A percentile compares a stretch with the other conserved stretches of the same genome.
Evolutionary conservation across 92 coral and sea anemone species (phyloP).

Genomic region (Umimayanthus kanabou): DNA sequence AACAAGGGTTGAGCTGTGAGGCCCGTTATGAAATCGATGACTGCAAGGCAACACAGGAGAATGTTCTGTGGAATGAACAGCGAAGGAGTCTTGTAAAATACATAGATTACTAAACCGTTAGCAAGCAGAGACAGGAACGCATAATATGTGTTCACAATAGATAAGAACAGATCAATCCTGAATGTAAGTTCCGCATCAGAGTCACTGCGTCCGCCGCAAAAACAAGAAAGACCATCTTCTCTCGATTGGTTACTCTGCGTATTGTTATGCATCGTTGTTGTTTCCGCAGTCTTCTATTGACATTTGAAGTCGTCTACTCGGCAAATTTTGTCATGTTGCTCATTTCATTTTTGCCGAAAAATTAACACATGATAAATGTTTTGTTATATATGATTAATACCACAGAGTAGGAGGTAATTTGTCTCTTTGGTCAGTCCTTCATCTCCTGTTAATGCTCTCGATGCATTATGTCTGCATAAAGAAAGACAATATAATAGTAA

Average conservation of each 20-base stretch:
- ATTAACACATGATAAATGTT: neutral
- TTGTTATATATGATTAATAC: too few relatives aligned
- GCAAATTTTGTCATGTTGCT: neutral
- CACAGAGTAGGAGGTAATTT: neutral
- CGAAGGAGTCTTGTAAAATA: constrained; percentile 25
- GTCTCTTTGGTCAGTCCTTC: neutral
- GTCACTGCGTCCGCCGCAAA: neutral
- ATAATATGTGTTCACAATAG: neutral
- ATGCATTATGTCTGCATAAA: neutral
- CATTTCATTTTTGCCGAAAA: neutral
- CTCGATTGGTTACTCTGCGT: neutral
- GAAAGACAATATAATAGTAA: too few relatives aligned
- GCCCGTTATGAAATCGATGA: constrained; percentile 6
- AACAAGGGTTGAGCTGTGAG: constrained; percentile 5
- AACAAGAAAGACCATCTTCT: neutral
- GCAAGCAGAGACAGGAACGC: neutral
- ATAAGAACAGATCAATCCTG: neutral
- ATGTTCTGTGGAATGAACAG: neutral
- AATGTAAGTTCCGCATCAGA: neutral
- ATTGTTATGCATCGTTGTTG: neutral
- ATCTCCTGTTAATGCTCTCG: neutral
- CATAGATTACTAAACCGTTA: neutral
- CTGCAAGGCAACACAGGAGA: constrained; percentile 1
- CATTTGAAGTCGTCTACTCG: neutral
- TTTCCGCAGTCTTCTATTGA: neutral